A percentile compares a stretch with the other conserved stretches of the same genome.
Conservation (phyloP, 2,888 invertebrate genomes). For the Caenorhabditis sp. region DNA sequence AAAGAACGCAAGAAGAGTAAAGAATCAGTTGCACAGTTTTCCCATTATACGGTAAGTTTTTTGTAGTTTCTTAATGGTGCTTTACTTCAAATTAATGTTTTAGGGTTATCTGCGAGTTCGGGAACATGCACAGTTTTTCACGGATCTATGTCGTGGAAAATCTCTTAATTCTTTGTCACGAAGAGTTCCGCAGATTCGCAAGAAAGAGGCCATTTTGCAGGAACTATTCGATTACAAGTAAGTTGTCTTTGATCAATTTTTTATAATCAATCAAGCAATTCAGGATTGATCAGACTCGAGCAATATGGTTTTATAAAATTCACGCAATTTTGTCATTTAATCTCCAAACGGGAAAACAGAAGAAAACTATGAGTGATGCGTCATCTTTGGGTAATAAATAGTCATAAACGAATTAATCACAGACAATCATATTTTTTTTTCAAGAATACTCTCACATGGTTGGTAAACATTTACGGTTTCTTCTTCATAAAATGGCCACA, state of each 20-base stretch:
- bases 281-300: constrained; percentile 33
- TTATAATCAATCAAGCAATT: too few relatives aligned
- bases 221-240: constrained; percentile 52
- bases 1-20: constrained; percentile 28
- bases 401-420: background rate
- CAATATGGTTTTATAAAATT: constrained; percentile 41
- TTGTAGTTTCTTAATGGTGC: background rate
- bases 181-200: constrained; percentile 41
- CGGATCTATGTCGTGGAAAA: constrained; percentile 48
- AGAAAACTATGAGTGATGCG: constrained; percentile 26
- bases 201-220: constrained; percentile 47
- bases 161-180: constrained; percentile 28
- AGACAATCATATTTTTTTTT: background rate
- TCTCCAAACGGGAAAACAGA: constrained; percentile 11
- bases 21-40: constrained; percentile 9
- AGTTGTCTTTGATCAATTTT: constrained; percentile 15
- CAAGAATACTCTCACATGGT: constrained; percentile 14
- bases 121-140: constrained; percentile 48
- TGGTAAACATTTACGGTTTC: constrained; percentile 2
- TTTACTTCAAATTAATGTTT: background rate
- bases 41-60: background rate
- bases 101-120: constrained; percentile 5
- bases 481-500: constrained; percentile 3
- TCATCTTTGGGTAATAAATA: background rate
- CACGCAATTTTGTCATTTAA: constrained; percentile 7